Evolutionary conservation across 2,797 vertebrate genomes (phyloP).

Genomic region (Arctocebus calabarensis): DNA sequence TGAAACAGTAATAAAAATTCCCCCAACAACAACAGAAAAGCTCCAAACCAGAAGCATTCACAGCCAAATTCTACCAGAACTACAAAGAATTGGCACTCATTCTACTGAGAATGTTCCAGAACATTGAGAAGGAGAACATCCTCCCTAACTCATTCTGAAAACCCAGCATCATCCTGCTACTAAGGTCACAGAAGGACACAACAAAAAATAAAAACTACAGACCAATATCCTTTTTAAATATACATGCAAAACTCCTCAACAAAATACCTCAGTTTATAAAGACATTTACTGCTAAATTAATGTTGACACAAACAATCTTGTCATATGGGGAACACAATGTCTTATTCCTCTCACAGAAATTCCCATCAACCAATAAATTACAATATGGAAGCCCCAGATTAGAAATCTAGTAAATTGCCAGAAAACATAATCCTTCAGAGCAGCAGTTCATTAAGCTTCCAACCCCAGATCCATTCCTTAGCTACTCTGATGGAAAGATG

Average conservation of each 20-base stretch:
- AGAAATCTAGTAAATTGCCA: neutral
- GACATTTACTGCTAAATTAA: slow-evolving; percentile 6
- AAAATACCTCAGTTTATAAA: slow-evolving; percentile 15
- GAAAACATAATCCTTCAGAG: neutral
- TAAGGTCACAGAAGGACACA: neutral
- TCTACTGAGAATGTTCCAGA: neutral
- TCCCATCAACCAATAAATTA: neutral
- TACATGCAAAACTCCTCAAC: neutral
- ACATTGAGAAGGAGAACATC: neutral
- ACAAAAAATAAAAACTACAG: neutral
- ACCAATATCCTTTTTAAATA: neutral
- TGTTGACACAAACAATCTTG: neutral
- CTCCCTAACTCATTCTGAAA: neutral
- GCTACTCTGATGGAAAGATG: neutral
- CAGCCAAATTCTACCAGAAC: neutral
- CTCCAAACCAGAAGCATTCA: neutral
- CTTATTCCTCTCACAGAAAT: slow-evolving; percentile 42
- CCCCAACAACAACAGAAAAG: neutral
- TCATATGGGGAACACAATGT: neutral
- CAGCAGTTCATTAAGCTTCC: neutral
- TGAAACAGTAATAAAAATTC: neutral
- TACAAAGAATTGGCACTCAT: neutral
- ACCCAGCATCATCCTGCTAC: neutral
- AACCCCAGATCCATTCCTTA: neutral
- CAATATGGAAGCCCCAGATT: neutral